A percentile compares a stretch with the other conserved stretches of the same genome.
phyloP scores from a whole-genome alignment of 2,113 vertebrate species.

The Rallus limicola region DNA sequence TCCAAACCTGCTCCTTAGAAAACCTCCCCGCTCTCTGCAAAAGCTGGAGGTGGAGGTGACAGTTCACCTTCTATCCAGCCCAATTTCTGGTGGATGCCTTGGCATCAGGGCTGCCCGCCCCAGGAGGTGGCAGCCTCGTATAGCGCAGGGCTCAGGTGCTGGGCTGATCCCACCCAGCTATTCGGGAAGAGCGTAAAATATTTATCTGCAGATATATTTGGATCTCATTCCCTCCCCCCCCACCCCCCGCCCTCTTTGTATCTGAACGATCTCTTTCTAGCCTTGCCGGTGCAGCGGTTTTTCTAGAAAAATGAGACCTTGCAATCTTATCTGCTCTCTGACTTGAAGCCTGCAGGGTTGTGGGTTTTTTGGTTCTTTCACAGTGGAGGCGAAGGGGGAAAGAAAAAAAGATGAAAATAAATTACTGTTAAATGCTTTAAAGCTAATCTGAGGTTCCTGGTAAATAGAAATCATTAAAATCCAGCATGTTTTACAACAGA shows the following conservation, averaged over 20 bases:
- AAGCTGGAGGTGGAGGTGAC: neutral
- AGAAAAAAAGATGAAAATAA: neutral
- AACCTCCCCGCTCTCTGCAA: neutral
- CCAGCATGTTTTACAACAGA: conserved; percentile 26
- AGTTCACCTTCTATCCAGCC: neutral
- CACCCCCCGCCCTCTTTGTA: neutral
- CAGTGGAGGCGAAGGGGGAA: neutral
- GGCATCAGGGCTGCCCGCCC: neutral
- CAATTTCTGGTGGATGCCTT: neutral
- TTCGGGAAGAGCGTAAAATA: neutral
- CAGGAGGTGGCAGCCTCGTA: conserved; percentile 61
- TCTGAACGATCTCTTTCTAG: conserved; percentile 11
- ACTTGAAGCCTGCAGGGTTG: neutral
- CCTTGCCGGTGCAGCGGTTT: neutral
- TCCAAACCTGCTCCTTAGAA: neutral
- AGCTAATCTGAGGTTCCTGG: neutral
- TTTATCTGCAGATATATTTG: conserved; percentile 44
- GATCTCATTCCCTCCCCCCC: neutral
- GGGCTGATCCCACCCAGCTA: neutral
- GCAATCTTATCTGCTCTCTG: neutral
- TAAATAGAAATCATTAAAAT: conserved; percentile 54
- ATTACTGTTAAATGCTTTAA: conserved; percentile 14
- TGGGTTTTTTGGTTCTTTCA: neutral
- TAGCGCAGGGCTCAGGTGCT: neutral
- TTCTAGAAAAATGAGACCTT: conserved; percentile 23